These are phyloP conservation scores for Colius striatus DNA, from an alignment of 2,113 vertebrate genomes.

Conservation along the genomic window DNA sequence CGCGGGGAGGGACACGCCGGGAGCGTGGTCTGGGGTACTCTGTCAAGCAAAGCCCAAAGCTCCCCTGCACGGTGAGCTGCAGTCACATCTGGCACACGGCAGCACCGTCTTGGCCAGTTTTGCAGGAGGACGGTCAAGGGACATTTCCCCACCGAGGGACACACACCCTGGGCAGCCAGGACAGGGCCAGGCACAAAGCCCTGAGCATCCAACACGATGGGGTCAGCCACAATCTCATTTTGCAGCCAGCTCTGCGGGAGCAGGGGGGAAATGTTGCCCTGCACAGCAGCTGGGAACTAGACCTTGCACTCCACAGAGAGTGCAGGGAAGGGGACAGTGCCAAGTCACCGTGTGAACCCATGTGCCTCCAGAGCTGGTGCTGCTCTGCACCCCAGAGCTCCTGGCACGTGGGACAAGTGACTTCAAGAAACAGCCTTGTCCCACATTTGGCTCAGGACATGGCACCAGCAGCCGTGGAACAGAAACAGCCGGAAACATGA, in stretches of 20 bases:
- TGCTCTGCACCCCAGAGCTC: neutral
- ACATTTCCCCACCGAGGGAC: fast-evolving
- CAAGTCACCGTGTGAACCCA: neutral
- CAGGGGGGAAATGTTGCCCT: neutral
- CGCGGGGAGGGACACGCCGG: neutral
- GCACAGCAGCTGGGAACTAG: fast-evolving
- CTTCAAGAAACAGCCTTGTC: neutral
- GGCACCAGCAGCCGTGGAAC: neutral
- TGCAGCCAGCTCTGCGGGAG: neutral
- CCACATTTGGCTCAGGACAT: neutral
- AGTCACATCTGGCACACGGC: fast-evolving
- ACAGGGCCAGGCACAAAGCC: neutral
- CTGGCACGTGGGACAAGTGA: fast-evolving
- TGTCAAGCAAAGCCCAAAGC: fast-evolving
- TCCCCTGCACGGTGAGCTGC: neutral
- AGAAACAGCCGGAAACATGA: neutral
- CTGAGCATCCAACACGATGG: neutral
- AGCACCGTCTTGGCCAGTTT: neutral
- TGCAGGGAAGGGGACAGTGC: neutral
- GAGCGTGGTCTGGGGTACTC: neutral
- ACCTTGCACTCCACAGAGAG: neutral
- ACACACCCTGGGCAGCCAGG: neutral
- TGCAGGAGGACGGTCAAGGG: neutral
- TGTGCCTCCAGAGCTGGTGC: neutral
- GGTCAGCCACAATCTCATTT: neutral